These are phyloP conservation scores for Portunus trituberculatus DNA, from an alignment of 1,140 invertebrate genomes.

Conservation along the genomic window DNA sequence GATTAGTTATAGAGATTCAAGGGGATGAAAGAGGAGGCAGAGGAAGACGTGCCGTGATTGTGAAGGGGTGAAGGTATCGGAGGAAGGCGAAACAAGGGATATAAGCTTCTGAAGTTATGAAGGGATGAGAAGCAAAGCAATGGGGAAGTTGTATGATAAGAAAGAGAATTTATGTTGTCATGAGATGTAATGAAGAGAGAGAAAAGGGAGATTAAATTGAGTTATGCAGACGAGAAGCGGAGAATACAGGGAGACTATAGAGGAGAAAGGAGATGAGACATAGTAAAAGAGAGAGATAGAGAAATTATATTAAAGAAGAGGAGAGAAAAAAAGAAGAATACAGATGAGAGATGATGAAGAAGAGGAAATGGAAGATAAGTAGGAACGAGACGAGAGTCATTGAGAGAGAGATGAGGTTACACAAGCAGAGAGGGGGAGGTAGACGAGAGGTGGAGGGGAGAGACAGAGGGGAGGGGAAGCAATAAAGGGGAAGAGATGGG, in stretches of 20 bases:
- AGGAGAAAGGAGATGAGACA: background rate
- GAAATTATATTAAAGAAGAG: background rate
- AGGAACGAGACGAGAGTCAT: background rate
- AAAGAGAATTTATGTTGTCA: too few relatives aligned
- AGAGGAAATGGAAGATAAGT: background rate
- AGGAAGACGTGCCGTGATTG: too few relatives aligned
- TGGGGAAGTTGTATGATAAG: too few relatives aligned
- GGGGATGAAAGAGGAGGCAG: too few relatives aligned
- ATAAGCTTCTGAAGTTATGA: too few relatives aligned
- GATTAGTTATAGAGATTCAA: background rate
- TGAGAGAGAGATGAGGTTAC: background rate
- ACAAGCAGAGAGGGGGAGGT: background rate
- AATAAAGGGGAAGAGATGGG: background rate
- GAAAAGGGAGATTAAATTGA: background rate
- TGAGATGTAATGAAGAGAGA: background rate
- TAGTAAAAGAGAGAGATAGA: background rate
- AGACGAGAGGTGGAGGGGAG: background rate
- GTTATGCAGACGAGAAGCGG: too few relatives aligned
- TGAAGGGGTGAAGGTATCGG: background rate
- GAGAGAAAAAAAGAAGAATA: background rate
- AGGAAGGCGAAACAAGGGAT: too few relatives aligned
- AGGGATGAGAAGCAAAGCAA: too few relatives aligned
- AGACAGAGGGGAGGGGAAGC: background rate
- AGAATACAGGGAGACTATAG: background rate
- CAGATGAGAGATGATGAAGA: background rate